Base-by-base conservation (phyloP, 2,113 vertebrate species). In the Corynorhinus townsendii region DNA sequence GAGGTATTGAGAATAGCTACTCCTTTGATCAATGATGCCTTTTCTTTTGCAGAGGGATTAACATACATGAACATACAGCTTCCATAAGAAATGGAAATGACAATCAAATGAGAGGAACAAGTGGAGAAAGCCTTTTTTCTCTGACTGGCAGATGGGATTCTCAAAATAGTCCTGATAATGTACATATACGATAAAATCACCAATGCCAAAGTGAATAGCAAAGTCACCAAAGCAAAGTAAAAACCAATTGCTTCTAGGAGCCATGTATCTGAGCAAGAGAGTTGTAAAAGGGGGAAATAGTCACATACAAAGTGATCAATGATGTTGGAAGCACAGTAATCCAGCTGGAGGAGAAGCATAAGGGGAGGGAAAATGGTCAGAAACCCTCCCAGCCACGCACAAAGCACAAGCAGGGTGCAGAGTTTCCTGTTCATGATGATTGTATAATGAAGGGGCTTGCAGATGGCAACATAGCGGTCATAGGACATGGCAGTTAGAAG, bases 91-190 rank as follows among this genome's bases (percentile, higher is more conserved):
- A 97, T 79, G n/a, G 95, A 96, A 59, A 97, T 97, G 43, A 97
- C 97, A 72, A 91, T 97, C 72, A 98, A 93, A 54, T 97, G 96
- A 76, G 97, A 98, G 11, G 90, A 96, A 64, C 96, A 98, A 15
- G 97, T 97, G 15, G 97, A 98, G 79, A 98, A 98, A 79, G 96
- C 95, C 40, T 97, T 98, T 35, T 94, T 96, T 17, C 96, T 97
- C 69, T 96, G 96, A 71, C 62, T 95, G 43, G 96, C 16, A 64
- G 97, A 97, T 5, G 90, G 90, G 20, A 97, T 95, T 92, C 90
- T 97, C 64, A 98, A 59, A 90, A 97, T 96, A 12, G 96, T 95
- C 28, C 93, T 83, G 81, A 97, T 86, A 43, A 97, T 97, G 49
- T 62, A 92, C 24, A 97, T 40, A 33, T 98, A 98, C 24, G 97